Base-by-base conservation (phyloP, 2,888 invertebrate species). In the Cerceris ruficornis region DNA sequence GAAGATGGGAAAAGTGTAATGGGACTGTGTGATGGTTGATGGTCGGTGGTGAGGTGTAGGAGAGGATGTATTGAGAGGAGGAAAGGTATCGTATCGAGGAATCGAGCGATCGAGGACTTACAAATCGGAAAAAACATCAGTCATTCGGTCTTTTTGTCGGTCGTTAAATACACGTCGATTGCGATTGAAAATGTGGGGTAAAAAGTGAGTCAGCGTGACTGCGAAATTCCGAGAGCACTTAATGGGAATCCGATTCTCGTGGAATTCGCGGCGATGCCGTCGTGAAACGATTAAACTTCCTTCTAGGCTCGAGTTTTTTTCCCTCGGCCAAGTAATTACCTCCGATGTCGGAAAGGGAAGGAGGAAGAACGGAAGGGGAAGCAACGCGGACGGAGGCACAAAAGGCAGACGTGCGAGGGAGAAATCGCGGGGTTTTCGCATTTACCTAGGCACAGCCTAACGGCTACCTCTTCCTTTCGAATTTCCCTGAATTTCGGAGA, bases 281-380 rank as follows among this genome's bases (percentile, higher is more conserved):
- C 50, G 50, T 7, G 50, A n/a, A 11, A 39, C 43, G 15, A 62
- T 64, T 39, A 39, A 52, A 66, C 15, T 49, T 43, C n/a, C 39
- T 46, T 11, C 41, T 54, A n/a, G 50, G 6, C 11, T 5, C 8
- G n/a, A 15, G 50, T 42, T 75, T 55, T n/a, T 52, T 14, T 9
- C 49, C 6, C n/a, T 46, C 52, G 14, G 28, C 28, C 28, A 59
- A 60, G 65, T 66, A 62, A 81, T 70, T 77, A 67, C 41, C 66
- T 46, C 41, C 15, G 52, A 55, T 49, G 46, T 14, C 43, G 41
- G 59, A 43, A 50, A 50, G 39, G 52, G 11, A 42, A 11, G 11
- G 46, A 11, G 11, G 13, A 15, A 15, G 54, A 39, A 50, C 13
- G 39, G 41, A 50, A 9, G 2, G n/a, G 9, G 41, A 54, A 46